These are phyloP conservation scores for Melikaiella ostensackeni DNA, from an alignment of 2,888 invertebrate genomes.

Conservation along the genomic window DNA sequence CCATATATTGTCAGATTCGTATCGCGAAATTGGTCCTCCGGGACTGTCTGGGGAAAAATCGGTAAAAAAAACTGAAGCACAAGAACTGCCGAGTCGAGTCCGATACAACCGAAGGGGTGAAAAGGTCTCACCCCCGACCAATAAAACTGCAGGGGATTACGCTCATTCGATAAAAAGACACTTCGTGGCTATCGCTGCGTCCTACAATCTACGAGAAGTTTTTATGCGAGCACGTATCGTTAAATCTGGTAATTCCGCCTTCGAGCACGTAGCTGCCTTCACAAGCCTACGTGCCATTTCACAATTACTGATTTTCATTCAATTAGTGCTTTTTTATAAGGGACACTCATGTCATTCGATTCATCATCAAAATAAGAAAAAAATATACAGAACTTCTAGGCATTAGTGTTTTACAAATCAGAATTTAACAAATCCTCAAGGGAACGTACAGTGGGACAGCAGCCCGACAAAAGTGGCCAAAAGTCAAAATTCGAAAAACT, in stretches of 20 bases:
- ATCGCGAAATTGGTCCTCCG: constrained; percentile 70
- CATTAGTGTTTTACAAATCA: too few species aligned
- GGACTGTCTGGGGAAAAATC: constrained; percentile 51
- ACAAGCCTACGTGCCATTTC: constrained; percentile 8
- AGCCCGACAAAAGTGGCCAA: too few species aligned
- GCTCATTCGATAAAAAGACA: constrained; percentile 68
- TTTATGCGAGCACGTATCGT: constrained; percentile 33
- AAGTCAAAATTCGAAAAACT: too few species aligned
- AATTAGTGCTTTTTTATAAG: not conserved
- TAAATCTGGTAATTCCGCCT: constrained; percentile 21
- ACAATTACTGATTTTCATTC: constrained; percentile 14
- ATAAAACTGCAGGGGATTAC: constrained; percentile 63
- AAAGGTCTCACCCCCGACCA: constrained; percentile 48
- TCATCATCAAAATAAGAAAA: not conserved
- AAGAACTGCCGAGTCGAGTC: constrained; percentile 32
- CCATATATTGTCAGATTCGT: constrained; percentile 69
- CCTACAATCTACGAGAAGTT: constrained; percentile 38
- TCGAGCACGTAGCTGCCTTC: constrained; percentile 7
- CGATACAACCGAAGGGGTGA: constrained; percentile 34
- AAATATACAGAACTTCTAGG: not conserved
- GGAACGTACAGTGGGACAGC: too few species aligned
- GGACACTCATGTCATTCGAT: not conserved
- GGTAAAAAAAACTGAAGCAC: constrained; percentile 31
- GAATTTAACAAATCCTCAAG: too few species aligned
- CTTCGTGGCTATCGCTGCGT: constrained; percentile 60